Conservation (phyloP, 23 tunicate species). For the Phallusia fumigata region DNA sequence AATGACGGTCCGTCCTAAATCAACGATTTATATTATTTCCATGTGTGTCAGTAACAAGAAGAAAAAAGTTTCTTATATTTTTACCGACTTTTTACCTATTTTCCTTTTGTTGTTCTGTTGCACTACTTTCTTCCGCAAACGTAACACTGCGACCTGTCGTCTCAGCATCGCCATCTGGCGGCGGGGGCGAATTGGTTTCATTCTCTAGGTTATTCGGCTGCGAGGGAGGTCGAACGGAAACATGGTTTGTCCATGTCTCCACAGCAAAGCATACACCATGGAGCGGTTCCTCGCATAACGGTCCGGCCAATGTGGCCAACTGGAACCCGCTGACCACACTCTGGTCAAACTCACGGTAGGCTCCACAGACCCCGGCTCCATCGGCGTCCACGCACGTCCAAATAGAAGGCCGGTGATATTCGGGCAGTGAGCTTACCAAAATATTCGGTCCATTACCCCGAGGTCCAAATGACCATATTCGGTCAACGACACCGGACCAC, state of each 20-base stretch:
- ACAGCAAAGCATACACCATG: constrained; percentile 85
- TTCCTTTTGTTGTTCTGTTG: background rate
- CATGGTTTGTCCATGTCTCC: constrained; percentile 60
- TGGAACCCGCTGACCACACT: constrained; percentile 90
- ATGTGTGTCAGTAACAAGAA: too few species aligned
- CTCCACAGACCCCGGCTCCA: background rate
- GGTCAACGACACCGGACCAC: constrained; percentile 67
- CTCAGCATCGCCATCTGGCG: background rate
- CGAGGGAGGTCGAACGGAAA: background rate
- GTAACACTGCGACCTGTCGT: background rate
- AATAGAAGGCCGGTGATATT: constrained; percentile 70
- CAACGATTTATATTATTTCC: too few species aligned
- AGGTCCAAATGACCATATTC: constrained; percentile 95
- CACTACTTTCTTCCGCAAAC: constrained; percentile 5
- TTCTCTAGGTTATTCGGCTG: background rate
- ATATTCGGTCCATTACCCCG: constrained; percentile 91
- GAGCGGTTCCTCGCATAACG: constrained; percentile 95
- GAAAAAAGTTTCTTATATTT: too few species aligned
- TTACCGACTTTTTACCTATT: background rate
- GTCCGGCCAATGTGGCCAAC: constrained; percentile 89
- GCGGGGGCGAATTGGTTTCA: background rate
- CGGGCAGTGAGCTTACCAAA: constrained; percentile 47
- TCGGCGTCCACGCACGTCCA: constrained; percentile 52
- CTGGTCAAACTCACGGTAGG: constrained; percentile 63
- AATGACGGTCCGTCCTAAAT: constrained; percentile 18